Evolutionary conservation across 2,113 vertebrate species (phyloP).

Genomic region (Caranx melampygus): DNA sequence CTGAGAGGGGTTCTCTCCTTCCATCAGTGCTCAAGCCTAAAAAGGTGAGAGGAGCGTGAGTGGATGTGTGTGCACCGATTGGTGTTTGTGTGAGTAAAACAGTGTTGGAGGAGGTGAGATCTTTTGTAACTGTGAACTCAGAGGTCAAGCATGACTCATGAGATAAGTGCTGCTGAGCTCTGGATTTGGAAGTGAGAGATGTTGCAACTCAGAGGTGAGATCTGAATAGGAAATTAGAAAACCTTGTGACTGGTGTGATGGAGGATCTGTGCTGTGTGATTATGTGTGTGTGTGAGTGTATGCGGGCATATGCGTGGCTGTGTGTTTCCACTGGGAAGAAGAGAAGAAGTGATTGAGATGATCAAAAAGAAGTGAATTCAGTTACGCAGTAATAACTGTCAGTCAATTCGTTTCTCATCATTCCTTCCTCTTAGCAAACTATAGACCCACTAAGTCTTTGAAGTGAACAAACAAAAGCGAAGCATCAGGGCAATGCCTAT

Average conservation of each 20-base stretch:
- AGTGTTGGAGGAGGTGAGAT: conserved; percentile 48
- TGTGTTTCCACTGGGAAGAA: neutral
- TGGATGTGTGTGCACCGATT: neutral
- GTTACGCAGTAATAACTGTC: neutral
- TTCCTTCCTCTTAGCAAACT: conserved; percentile 38
- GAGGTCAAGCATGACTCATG: conserved; percentile 70
- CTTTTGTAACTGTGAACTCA: conserved; percentile 53
- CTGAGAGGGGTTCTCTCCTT: conserved; percentile 49
- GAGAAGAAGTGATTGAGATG: conserved; percentile 16
- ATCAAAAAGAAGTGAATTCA: conserved; percentile 37
- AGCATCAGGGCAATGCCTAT: conserved; percentile 24
- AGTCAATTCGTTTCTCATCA: conserved; percentile 38
- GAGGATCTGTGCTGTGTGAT: neutral
- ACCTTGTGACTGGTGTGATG: conserved; percentile 12
- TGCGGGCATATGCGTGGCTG: neutral
- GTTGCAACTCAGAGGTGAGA: conserved; percentile 50
- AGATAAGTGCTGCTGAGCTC: conserved; percentile 59
- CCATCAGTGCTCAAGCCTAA: conserved; percentile 43
- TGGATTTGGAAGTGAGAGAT: conserved; percentile 56
- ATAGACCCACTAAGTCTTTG: conserved; percentile 3
- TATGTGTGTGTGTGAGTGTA: neutral
- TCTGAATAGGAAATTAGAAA: conserved; percentile 57
- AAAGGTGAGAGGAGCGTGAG: conserved; percentile 30
- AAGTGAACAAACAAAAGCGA: conserved; percentile 57
- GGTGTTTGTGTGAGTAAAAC: conserved; percentile 19